Evolutionary conservation across 2,113 vertebrate genomes (phyloP), one percentile per base, ranked within the genome.

Genomic region (Limnothrissa miodon): DNA sequence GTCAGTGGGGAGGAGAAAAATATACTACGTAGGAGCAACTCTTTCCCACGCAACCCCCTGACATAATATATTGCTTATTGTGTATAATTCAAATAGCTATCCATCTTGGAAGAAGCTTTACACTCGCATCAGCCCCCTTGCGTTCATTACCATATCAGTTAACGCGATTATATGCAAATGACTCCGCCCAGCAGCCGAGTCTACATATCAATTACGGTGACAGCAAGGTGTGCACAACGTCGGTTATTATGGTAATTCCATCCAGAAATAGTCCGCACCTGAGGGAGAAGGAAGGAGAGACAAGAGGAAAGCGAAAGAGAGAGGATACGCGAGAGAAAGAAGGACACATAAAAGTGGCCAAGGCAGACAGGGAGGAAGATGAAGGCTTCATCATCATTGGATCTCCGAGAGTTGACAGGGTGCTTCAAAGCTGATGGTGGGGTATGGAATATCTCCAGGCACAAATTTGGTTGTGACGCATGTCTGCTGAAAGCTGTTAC

Each of bases 111-210:
- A 86, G 84, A 89, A 87, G 87, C 89, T 89, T 93, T 94, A 88
- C 48, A 90, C 93, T 91, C 93, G 92, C 92, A 93, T 93, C 90
- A 93, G 90, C 84, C 85, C 88, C 91, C 93, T 88, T 89, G 82
- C 91, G 90, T 94, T 93, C 90, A 94, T 94, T 94, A 94, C 93
- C 91, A 92, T 93, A 93, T 93, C 92, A 91, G 93, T 94, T 94
- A 93, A 92, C 91, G 89, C 90, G 86, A 94, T 94, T 94, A 93
- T 93, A 94, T 94, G 93, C 92, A 94, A 94, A 94, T 94, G 88
- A 89, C 89, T 93, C 90, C 89, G 88, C 90, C 92, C 89, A 91
- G 92, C 89, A 91, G 89, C 91, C 44, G 79, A 17, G 86, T 90
- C 91, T 84, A 92, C 93, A 91, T 93, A 94, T 94, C 92, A 94